A percentile compares a stretch with the other conserved stretches of the same genome.
phyloP scores from a whole-genome alignment of 2,113 vertebrate species.

The Psilopogon haemacephalus region DNA sequence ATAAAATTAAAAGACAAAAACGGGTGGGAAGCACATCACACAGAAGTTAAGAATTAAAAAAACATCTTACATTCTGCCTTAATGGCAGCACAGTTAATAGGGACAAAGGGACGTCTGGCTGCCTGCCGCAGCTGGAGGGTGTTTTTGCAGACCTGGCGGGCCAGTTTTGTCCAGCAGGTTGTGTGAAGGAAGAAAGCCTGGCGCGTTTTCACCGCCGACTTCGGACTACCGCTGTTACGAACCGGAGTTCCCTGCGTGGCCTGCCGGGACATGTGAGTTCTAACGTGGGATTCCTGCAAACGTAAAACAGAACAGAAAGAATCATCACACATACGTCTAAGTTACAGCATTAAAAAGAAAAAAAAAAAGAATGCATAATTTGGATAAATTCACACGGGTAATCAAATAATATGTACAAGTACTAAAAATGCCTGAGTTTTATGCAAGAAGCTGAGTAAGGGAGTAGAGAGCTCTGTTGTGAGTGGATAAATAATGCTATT shows the following conservation, averaged over 20 bases:
- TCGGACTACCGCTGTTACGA: slow-evolving; percentile 92
- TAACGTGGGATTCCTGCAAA: slow-evolving; percentile 83
- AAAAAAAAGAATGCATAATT: accelerated
- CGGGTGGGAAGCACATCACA: slow-evolving; percentile 78
- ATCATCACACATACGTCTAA: accelerated
- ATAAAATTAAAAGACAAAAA: slow-evolving; percentile 75
- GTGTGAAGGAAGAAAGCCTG: slow-evolving; percentile 96
- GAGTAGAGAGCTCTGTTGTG: neutral
- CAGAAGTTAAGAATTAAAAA: slow-evolving; percentile 96
- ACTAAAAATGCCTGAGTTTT: neutral
- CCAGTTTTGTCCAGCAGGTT: slow-evolving; percentile 95
- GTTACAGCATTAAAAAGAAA: neutral
- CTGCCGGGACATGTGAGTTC: slow-evolving; percentile 88
- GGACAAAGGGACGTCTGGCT: slow-evolving; percentile 96
- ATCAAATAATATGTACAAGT: neutral
- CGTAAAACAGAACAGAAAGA: neutral
- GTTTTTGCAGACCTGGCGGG: slow-evolving; percentile 97
- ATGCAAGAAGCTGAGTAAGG: neutral
- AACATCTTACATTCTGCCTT: slow-evolving; percentile 99
- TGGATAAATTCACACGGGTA: neutral
- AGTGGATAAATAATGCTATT: neutral
- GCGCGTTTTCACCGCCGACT: slow-evolving; percentile 95
- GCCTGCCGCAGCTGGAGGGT: slow-evolving; percentile 94
- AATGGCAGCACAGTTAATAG: slow-evolving; percentile 99
- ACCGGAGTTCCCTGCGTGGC: slow-evolving; percentile 91